These are phyloP conservation scores for Mugil cephalus DNA, from an alignment of 2,113 vertebrate genomes.

Conservation along the genomic window DNA sequence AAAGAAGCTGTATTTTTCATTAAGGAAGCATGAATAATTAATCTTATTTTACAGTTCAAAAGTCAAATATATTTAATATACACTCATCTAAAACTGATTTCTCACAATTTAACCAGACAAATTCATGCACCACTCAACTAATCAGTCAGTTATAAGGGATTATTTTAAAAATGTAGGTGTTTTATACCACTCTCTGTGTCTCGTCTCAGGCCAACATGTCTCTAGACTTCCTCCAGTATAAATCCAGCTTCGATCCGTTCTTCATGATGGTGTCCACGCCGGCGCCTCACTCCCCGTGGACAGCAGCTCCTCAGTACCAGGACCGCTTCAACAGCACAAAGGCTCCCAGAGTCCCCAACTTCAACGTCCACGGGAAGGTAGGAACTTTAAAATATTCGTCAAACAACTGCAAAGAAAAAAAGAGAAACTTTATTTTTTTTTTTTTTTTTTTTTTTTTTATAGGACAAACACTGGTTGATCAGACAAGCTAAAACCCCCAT, in stretches of 20 bases:
- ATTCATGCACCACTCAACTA: too few species aligned
- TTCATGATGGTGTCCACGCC: slow-evolving; percentile 99
- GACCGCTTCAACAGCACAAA: slow-evolving; percentile 86
- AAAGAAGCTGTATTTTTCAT: too few species aligned
- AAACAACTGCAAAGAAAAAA: too few species aligned
- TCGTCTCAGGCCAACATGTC: slow-evolving; percentile 92
- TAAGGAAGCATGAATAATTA: too few species aligned
- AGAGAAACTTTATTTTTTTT: too few species aligned
- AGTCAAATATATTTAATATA: too few species aligned
- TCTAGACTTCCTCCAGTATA: slow-evolving; percentile 93
- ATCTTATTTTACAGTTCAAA: too few species aligned
- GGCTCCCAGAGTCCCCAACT: slow-evolving; percentile 94
- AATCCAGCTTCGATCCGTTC: slow-evolving; percentile 92
- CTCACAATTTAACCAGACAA: too few species aligned
- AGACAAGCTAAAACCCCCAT: slow-evolving; percentile 97
- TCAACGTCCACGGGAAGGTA: slow-evolving; percentile 94
- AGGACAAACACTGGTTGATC: slow-evolving; percentile 99
- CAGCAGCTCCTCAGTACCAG: slow-evolving; percentile 94
- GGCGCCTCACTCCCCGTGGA: slow-evolving; percentile 96
- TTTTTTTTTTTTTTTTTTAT: slow-evolving; percentile 13
- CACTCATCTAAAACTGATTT: too few species aligned
- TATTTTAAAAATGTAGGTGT: too few species aligned
- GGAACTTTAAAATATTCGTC: too few species aligned
- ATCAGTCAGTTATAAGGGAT: too few species aligned
- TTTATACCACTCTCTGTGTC: background rate